phyloP scores from a whole-genome alignment of 2,113 vertebrate genomes.

The Rhombomys opimus region DNA sequence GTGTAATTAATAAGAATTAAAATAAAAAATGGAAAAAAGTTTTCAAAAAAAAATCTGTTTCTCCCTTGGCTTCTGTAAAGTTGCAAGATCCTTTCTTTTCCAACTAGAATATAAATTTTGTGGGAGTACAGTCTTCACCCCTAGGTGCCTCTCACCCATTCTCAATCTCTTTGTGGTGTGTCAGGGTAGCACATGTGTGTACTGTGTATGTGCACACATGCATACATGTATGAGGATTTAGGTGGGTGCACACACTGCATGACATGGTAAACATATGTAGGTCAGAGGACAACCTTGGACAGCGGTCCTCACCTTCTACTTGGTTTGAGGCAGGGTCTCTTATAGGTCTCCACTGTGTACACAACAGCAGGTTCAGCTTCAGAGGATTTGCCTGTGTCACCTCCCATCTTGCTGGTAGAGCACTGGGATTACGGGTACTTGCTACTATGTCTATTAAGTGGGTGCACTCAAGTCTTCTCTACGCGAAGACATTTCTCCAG shows the following conservation, averaged over 20 bases:
- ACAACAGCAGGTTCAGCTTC: not conserved
- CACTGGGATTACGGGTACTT: not conserved
- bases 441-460: not conserved
- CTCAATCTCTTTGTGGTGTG: not conserved
- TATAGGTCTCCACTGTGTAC: not conserved
- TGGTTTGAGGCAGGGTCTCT: not conserved
- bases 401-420: not conserved
- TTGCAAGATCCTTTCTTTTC: not conserved
- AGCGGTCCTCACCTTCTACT: not conserved
- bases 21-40: too few species aligned
- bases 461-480: not conserved
- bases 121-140: not conserved
- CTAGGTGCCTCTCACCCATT: not conserved
- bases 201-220: too few species aligned
- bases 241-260: too few species aligned
- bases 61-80: not conserved
- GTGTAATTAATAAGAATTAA: too few species aligned
- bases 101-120: not conserved
- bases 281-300: not conserved
- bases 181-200: not conserved
- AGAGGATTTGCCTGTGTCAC: not conserved
- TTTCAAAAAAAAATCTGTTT: not conserved
- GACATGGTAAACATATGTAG: not conserved
- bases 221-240: accelerated
- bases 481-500: not conserved